phyloP scores from a whole-genome alignment of 2,888 invertebrate genomes.

The Ctenicera cuprea region DNA sequence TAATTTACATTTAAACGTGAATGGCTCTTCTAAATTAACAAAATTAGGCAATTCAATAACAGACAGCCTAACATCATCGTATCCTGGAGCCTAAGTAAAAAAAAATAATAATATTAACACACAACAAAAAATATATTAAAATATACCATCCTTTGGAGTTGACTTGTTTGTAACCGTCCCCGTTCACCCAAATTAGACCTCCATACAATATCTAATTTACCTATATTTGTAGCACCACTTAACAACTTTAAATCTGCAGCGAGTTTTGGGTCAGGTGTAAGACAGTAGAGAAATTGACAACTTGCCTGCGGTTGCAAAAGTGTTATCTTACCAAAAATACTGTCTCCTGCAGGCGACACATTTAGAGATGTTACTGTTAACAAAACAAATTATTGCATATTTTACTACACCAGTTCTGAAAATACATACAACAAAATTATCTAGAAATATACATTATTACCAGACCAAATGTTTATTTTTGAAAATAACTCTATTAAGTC shows the following conservation, averaged over 20 bases:
- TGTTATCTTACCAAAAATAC: conserved; percentile 87
- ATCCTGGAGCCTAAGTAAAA: conserved; percentile 88
- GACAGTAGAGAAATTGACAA: conserved; percentile 95
- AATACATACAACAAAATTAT: no score
- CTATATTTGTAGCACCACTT: conserved; percentile 90
- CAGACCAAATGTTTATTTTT: no score
- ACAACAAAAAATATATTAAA: not conserved
- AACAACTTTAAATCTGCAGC: conserved; percentile 86
- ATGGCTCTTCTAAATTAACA: conserved; percentile 88
- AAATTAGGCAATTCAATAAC: conserved; percentile 90
- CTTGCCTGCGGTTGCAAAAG: conserved; percentile 92
- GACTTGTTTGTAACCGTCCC: conserved; percentile 97
- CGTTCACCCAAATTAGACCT: conserved; percentile 96
- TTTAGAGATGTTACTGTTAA: conserved; percentile 82
- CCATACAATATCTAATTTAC: conserved; percentile 99
- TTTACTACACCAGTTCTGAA: not conserved
- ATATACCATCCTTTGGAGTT: conserved; percentile 88
- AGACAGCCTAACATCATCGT: conserved; percentile 92
- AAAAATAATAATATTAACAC: conserved; percentile 3
- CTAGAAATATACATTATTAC: no score
- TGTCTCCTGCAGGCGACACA: conserved; percentile 79
- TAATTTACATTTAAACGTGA: conserved; percentile 86
- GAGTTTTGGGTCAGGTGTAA: conserved; percentile 87
- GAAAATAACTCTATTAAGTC: no score
- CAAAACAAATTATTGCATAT: conserved; percentile 46